Conservation (phyloP, 2,113 vertebrate genomes). For the Siniperca knerii region DNA sequence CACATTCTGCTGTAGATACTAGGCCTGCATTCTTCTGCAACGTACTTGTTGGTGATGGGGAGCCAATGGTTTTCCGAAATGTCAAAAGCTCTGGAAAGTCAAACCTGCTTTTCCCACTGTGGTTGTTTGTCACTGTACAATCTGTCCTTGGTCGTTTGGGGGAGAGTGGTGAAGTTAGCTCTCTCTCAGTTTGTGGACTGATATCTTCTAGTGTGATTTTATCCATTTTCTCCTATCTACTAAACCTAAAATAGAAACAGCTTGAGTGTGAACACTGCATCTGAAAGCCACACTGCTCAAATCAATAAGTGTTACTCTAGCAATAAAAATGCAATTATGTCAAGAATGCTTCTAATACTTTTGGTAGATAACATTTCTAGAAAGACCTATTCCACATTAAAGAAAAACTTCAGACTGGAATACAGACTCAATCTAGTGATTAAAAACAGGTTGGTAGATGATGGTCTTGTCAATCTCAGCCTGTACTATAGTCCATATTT, state of each 20-base stretch:
- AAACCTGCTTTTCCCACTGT: slow-evolving; percentile 7
- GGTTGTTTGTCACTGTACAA: slow-evolving; percentile 9
- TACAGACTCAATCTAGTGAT: neutral
- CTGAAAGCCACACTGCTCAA: neutral
- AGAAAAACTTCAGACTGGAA: neutral
- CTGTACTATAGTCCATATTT: neutral
- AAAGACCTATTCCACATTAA: neutral
- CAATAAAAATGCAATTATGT: neutral
- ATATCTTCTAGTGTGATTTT: slow-evolving; percentile 19
- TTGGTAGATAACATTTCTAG: neutral
- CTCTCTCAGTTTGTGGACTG: slow-evolving; percentile 22
- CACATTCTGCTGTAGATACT: slow-evolving; percentile 11
- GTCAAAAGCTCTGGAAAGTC: slow-evolving; percentile 42
- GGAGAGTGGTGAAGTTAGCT: slow-evolving; percentile 33
- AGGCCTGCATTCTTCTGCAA: neutral
- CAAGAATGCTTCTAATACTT: slow-evolving; percentile 4
- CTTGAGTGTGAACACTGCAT: slow-evolving; percentile 12
- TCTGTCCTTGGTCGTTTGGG: slow-evolving; percentile 67
- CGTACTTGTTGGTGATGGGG: neutral
- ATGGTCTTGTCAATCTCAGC: neutral
- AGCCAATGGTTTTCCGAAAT: slow-evolving; percentile 14
- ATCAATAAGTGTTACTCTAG: slow-evolving; percentile 8
- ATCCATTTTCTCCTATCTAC: slow-evolving; percentile 60
- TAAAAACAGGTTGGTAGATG: neutral
- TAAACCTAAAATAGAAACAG: slow-evolving; percentile 50